phyloP scores from a whole-genome alignment of 2,888 invertebrate genomes.

The Sussaba pulchella region DNA sequence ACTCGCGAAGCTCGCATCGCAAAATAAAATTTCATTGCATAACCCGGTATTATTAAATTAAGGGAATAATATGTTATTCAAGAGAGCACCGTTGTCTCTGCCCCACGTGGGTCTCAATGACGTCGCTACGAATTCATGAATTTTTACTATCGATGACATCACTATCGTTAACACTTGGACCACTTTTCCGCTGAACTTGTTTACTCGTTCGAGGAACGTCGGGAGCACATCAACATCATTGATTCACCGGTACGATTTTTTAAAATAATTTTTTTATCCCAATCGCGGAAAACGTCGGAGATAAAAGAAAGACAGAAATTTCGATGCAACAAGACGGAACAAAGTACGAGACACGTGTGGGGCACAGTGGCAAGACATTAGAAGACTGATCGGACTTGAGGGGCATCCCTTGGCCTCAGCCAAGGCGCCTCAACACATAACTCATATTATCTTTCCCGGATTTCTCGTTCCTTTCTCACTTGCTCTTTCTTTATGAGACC shows the following conservation, averaged over 20 bases:
- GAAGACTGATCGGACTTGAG: conserved; percentile 83
- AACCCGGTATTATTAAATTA: conserved; percentile 34
- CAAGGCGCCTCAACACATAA: conserved; percentile 79
- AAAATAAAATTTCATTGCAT: conserved; percentile 37
- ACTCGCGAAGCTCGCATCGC: conserved; percentile 20
- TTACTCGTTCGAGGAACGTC: background rate
- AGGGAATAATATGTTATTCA: conserved; percentile 41
- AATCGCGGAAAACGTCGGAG: background rate
- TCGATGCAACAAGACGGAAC: conserved; percentile 54
- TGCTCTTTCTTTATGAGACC: background rate
- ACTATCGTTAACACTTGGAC: conserved; percentile 3
- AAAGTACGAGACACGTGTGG: conserved; percentile 75
- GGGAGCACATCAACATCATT: background rate
- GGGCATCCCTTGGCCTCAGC: conserved; percentile 84
- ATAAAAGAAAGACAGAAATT: conserved; percentile 22
- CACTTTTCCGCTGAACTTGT: conserved; percentile 2
- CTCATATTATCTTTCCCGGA: conserved; percentile 78
- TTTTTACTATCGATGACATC: conserved; percentile 35
- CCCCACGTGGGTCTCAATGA: conserved; percentile 57
- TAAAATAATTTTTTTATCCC: background rate
- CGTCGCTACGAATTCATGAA: conserved; percentile 32
- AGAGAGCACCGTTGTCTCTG: conserved; percentile 39
- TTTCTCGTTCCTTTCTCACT: conserved; percentile 44
- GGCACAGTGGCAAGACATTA: conserved; percentile 77
- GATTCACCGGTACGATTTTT: background rate